phyloP scores from a whole-genome alignment of 2,797 vertebrate species.

The Melanotaenia parkinsoni region DNA sequence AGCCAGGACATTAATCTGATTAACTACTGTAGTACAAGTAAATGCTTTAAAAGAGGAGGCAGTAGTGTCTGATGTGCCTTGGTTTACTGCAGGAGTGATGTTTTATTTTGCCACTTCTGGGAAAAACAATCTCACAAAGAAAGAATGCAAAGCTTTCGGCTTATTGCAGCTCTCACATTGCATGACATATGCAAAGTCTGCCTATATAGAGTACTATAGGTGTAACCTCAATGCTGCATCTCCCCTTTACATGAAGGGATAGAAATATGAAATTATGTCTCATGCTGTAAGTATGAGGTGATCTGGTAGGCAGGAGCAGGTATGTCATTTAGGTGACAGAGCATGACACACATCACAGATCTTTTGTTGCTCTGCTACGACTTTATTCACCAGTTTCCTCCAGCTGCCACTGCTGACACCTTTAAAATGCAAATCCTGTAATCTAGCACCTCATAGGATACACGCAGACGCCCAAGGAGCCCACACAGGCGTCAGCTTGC shows the following conservation, averaged over 20 bases:
- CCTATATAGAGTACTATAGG: not conserved
- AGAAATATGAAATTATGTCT: constrained; percentile 41
- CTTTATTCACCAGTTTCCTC: constrained; percentile 46
- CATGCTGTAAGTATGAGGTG: constrained; percentile 31
- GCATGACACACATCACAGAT: constrained; percentile 47
- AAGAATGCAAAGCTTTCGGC: constrained; percentile 4
- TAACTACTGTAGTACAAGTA: constrained; percentile 46
- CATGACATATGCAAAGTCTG: constrained; percentile 4
- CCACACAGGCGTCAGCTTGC: constrained; percentile 27
- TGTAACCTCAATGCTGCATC: constrained; percentile 9
- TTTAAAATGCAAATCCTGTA: constrained; percentile 74
- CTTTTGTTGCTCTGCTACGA: constrained; percentile 50
- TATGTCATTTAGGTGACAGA: constrained; percentile 49
- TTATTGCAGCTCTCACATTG: constrained; percentile 4
- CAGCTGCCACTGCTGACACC: constrained; percentile 50
- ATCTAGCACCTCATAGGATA: constrained; percentile 57
- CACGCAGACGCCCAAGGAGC: constrained; percentile 51
- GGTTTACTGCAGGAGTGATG: constrained; percentile 25
- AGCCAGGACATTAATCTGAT: constrained; percentile 47
- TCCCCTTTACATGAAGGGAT: constrained; percentile 12
- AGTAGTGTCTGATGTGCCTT: constrained; percentile 28
- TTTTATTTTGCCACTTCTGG: constrained; percentile 13
- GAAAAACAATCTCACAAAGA: constrained; percentile 26
- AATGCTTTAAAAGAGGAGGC: constrained; percentile 41
- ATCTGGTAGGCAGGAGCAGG: constrained; percentile 45